Percentiles rank a stretch among this genome's conserved stretches.
These are phyloP conservation scores for Megaptera novaeangliae DNA, from an alignment of 2,113 vertebrate genomes.

Conservation along the genomic window DNA sequence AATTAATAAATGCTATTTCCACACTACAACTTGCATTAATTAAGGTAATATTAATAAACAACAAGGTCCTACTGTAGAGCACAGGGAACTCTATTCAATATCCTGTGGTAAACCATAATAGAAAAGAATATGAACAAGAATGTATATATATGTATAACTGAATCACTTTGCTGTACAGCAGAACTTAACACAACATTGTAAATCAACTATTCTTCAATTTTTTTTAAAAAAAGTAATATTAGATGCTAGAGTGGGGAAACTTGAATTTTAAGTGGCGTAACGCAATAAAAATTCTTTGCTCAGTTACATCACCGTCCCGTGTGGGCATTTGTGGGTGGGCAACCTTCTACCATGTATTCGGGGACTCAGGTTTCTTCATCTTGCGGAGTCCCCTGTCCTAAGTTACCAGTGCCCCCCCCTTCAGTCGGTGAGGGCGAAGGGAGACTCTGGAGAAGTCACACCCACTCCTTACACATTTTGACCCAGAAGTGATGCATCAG, in stretches of 20 bases:
- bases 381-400: rapidly evolving
- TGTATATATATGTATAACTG: background rate
- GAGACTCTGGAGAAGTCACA: background rate
- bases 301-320: rapidly evolving
- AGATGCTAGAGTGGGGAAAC: background rate
- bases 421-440: background rate
- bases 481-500: background rate
- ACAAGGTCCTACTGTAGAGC: background rate
- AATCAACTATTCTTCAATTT: too few species aligned
- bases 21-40: background rate
- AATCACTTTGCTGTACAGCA: too few species aligned
- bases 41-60: background rate
- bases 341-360: rapidly evolving
- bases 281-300: background rate
- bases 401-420: background rate
- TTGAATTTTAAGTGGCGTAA: background rate
- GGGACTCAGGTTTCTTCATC: background rate
- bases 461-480: background rate
- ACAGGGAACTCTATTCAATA: background rate
- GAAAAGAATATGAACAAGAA: background rate
- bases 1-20: background rate
- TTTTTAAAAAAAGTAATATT: too few species aligned
- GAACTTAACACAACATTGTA: too few species aligned
- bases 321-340: background rate
- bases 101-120: background rate